Base-by-base conservation (phyloP, 2,888 invertebrate genomes). In the Acronicta aceris region DNA sequence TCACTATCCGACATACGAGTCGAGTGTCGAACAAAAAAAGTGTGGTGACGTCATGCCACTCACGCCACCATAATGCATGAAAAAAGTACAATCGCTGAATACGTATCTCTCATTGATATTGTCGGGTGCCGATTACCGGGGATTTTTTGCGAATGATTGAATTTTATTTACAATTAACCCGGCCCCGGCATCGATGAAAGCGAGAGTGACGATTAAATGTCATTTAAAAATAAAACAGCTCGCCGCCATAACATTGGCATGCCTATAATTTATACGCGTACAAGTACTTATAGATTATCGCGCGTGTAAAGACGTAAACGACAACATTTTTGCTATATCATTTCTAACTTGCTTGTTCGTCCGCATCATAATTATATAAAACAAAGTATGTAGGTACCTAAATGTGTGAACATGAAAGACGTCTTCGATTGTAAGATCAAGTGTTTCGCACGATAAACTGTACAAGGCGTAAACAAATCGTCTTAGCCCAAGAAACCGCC, bases 81-180 rank as follows among this genome's bases (percentile, higher is more conserved):
- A 84, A 33, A 81, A 78, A 77, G 76, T 78, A 81, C 83, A 81
- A 76, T 71, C 80, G 74, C 76, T 78, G 85, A 74, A 79, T 76
- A 77, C 82, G 84, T 79, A 87, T 86, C 87, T 86, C 89, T 91
- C 93, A 90, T 90, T 92, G 92, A 90, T 91, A 89, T 88, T 89
- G 89, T 86, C 88, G 89, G 83, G 81, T 81, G 86, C 83, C 90
- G 90, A 93, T 93, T 93, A 91, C 91, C 78, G 86, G 81, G 86
- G 81, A 84, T 92, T 94, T 94, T 94, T 94, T 92, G 89, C 93
- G 89, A 93, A 91, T 94, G 92, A 94, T 93, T 91, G 92, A 92
- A 93, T 94, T 94, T 93, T 94, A 94, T 94, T 94, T 93, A 94
- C 93, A 94, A 94, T 93, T 93, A 94, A 92, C 90, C 83, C 89